These are phyloP conservation scores for Glossosoma conforme DNA, from an alignment of 1,140 invertebrate genomes.

Conservation along the genomic window DNA sequence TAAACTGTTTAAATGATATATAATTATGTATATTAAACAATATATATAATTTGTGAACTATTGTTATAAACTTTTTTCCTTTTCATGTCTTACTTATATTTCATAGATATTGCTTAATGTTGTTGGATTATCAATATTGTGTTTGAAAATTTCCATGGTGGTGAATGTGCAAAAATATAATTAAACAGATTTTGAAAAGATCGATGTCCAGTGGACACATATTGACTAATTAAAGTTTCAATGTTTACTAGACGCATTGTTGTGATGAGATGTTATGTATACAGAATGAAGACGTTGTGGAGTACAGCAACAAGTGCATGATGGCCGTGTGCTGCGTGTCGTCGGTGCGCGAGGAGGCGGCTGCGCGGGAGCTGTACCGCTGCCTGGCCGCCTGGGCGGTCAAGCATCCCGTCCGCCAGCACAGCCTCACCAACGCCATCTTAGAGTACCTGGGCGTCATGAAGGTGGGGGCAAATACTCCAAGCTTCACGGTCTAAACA, in stretches of 20 bases:
- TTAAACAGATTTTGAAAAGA: background rate
- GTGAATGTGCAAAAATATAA: background rate
- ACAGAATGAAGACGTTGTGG: constrained; percentile 4
- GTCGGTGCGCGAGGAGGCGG: constrained; percentile 3
- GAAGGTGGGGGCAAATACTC: constrained; percentile 7
- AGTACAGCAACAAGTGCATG: background rate
- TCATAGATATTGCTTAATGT: too few relatives aligned
- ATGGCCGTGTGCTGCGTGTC: background rate
- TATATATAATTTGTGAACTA: too few relatives aligned
- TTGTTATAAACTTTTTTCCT: too few relatives aligned
- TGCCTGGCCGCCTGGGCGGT: background rate
- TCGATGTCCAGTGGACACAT: background rate
- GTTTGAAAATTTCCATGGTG: too few relatives aligned
- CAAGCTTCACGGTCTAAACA: too few relatives aligned
- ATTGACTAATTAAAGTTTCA: background rate
- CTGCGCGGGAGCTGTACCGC: background rate
- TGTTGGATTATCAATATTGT: too few relatives aligned
- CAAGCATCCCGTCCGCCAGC: background rate
- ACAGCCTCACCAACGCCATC: constrained; percentile 11
- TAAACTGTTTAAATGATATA: too few relatives aligned
- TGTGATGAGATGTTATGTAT: background rate
- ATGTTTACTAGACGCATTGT: background rate
- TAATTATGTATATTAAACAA: too few relatives aligned
- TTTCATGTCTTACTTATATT: too few relatives aligned
- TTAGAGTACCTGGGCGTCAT: constrained; percentile 13